Base-by-base conservation (phyloP, 2,113 vertebrate species). In the Chloebia gouldiae region DNA sequence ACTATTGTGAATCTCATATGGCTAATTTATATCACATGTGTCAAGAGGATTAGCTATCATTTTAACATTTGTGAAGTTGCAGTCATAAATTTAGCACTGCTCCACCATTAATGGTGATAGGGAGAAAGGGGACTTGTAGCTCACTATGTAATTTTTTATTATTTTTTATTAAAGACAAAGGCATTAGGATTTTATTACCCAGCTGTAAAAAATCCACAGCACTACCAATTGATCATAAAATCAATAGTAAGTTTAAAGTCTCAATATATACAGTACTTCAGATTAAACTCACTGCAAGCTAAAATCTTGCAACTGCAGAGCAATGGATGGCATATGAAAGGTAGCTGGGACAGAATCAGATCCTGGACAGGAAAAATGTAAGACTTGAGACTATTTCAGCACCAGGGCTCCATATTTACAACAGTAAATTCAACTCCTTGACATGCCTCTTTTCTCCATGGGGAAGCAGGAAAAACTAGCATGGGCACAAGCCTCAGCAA, bases 401-500 rank as follows among this genome's bases (percentile, higher is more conserved):
- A 59, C 3, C 13, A 50, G 14, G 23, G 27, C 16, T 61, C 56
- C 50, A 4, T 1, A 0, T 72, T 44, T 60, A 30, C 23, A 71
- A 14, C 5, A 71, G 18, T 63, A 37, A 78, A 68, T 81, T 81
- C 35, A 77, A 15, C 21, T 68, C 35, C 57, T 61, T 44, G 35
- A 15, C 25, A 3, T 31, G 27, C 9, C 15, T 81, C 66, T 89
- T 91, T 77, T 78, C 44, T 75, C 44, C 2, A 1, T 53, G 68
- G 44, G 17, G 59, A 76, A 91, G 65, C 53, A 79, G 65, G 65
- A 88, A 93, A 76, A 69, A 65, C 80, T 44, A 76, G 16, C 56
- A 81, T 6, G 27, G 59, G 50, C 80, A 53, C 20, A 91, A 33
- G 30, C 24, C 54, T 71, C 12, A n/a, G 57, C 30, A 90, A 77